These are phyloP conservation scores for Drosophila tsacasi DNA, from an alignment of 1,140 invertebrate genomes.

Conservation along the genomic window DNA sequence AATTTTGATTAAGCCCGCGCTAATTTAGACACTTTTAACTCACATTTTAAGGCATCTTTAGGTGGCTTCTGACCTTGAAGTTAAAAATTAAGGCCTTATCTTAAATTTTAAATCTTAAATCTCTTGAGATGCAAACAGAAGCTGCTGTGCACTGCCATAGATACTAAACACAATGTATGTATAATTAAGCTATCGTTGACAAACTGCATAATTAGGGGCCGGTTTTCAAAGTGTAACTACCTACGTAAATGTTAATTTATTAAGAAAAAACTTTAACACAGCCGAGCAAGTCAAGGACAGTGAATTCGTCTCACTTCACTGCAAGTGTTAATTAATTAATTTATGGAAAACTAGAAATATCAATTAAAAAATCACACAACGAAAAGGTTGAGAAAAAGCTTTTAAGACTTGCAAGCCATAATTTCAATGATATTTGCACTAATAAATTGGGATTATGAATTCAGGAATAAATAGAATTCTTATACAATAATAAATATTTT, in stretches of 20 bases:
- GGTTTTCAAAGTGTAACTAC: slow-evolving; percentile 48
- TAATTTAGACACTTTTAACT: neutral
- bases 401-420: slow-evolving; percentile 5
- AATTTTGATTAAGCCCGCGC: slow-evolving; percentile 19
- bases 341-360: slow-evolving; percentile 46
- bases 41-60: slow-evolving; percentile 6
- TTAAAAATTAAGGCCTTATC: neutral
- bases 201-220: slow-evolving; percentile 39
- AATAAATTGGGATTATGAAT: neutral
- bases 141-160: neutral
- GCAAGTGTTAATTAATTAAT: slow-evolving; percentile 76
- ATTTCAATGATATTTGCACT: neutral
- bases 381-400: slow-evolving; percentile 14
- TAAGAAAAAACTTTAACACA: slow-evolving; percentile 28
- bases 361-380: slow-evolving; percentile 34
- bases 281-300: slow-evolving; percentile 53
- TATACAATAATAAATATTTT: no score
- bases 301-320: slow-evolving; percentile 44
- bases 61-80: slow-evolving; percentile 1
- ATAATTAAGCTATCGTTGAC: slow-evolving; percentile 45
- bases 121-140: neutral
- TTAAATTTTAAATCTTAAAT: slow-evolving; percentile 12
- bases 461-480: neutral
- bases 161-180: slow-evolving; percentile 35
- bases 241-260: slow-evolving; percentile 30